Evolutionary conservation across 2,113 vertebrate genomes (phyloP).

Genomic region (Vulpes vulpes): DNA sequence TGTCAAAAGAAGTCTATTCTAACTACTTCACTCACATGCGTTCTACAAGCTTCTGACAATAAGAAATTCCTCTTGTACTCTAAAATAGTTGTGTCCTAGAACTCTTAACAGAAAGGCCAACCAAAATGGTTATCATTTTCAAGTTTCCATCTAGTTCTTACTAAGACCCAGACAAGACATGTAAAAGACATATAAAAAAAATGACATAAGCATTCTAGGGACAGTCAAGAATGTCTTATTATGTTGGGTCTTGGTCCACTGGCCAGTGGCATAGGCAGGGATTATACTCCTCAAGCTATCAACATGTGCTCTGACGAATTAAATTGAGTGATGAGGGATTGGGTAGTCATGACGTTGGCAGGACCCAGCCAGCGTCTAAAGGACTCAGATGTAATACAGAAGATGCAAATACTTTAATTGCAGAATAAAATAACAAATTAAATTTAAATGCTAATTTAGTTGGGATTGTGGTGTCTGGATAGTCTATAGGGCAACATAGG

Average conservation of each 20-base stretch:
- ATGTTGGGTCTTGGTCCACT: neutral
- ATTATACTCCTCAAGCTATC: neutral
- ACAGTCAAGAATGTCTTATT: neutral
- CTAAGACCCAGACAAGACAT: neutral
- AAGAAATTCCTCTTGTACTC: neutral
- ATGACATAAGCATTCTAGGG: neutral
- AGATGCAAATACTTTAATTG: neutral
- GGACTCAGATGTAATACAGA: neutral
- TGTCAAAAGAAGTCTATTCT: constrained; percentile 35
- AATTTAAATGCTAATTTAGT: neutral
- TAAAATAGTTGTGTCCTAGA: neutral
- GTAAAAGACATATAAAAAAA: neutral
- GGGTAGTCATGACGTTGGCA: neutral
- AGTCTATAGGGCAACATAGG: neutral
- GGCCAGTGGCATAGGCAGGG: neutral
- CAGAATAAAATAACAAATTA: neutral
- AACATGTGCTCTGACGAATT: neutral
- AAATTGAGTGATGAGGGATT: neutral
- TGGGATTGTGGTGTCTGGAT: neutral
- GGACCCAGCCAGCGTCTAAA: neutral
- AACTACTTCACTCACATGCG: neutral
- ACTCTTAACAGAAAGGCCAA: neutral
- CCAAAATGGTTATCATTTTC: neutral
- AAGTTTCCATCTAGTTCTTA: neutral
- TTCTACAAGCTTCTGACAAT: neutral